Conservation (phyloP, 2,113 vertebrate species). For the Pyrgilauda ruficollis region DNA sequence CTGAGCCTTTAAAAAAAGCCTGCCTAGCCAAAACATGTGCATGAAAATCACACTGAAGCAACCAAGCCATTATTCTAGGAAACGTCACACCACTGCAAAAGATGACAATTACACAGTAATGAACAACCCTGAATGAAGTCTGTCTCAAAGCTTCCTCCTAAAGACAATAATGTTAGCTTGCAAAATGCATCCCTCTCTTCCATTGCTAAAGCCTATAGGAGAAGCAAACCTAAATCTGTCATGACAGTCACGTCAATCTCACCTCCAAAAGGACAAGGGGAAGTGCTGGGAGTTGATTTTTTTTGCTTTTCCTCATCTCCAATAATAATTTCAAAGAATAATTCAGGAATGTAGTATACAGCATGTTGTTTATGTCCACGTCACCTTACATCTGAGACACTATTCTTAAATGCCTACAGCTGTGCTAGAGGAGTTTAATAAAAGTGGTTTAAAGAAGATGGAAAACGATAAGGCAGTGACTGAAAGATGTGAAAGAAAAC, state of each 20-base stretch:
- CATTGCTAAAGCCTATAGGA: neutral
- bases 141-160: neutral
- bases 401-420: constrained; percentile 15
- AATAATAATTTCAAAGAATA: neutral
- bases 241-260: neutral
- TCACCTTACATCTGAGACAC: neutral
- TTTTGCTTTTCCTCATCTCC: neutral
- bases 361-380: neutral
- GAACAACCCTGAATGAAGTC: neutral
- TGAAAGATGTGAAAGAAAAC: constrained; percentile 36
- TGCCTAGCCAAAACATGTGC: neutral
- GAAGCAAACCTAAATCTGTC: neutral
- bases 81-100: neutral
- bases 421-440: neutral
- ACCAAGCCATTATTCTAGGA: neutral
- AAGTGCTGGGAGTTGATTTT: neutral
- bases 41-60: neutral
- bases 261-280: neutral
- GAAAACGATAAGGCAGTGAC: neutral
- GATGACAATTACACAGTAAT: neutral
- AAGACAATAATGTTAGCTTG: neutral
- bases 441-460: constrained; percentile 5
- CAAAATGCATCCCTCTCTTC: neutral
- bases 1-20: neutral
- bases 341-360: neutral